Evolutionary conservation across 2,113 vertebrate genomes (phyloP).

Genomic region (Tonatia bakeri): DNA sequence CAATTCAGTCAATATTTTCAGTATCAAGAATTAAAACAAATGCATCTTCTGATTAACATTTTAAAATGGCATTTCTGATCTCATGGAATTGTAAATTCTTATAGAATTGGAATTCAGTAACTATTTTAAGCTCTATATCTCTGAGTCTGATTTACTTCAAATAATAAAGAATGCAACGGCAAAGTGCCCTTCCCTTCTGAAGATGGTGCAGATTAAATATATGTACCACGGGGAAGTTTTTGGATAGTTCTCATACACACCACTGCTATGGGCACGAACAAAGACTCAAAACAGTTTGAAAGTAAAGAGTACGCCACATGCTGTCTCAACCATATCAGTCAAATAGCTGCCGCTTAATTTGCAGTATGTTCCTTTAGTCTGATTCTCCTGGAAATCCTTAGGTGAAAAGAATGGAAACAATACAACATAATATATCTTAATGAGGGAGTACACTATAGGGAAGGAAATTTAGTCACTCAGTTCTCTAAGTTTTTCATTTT

Average conservation of each 20-base stretch:
- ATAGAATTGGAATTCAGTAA: slow-evolving; percentile 65
- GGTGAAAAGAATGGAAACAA: slow-evolving; percentile 53
- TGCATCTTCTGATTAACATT: slow-evolving; percentile 80
- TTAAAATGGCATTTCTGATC: slow-evolving; percentile 73
- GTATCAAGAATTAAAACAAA: slow-evolving; percentile 82
- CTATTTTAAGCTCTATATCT: slow-evolving; percentile 65
- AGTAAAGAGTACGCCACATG: slow-evolving; percentile 22
- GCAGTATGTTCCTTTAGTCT: slow-evolving; percentile 32
- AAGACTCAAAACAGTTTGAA: slow-evolving; percentile 41
- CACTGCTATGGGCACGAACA: slow-evolving; percentile 51
- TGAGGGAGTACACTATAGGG: slow-evolving; percentile 25
- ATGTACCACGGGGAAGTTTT: slow-evolving; percentile 70
- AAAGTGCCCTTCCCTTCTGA: slow-evolving; percentile 48
- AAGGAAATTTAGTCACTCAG: slow-evolving; percentile 51
- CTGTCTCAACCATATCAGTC: not conserved
- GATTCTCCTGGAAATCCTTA: slow-evolving; percentile 57
- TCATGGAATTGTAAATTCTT: slow-evolving; percentile 63
- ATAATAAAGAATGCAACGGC: slow-evolving; percentile 75
- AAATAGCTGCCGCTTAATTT: slow-evolving; percentile 65
- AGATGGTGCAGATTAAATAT: slow-evolving; percentile 70
- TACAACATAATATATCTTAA: slow-evolving; percentile 46
- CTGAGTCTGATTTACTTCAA: slow-evolving; percentile 74
- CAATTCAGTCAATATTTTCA: slow-evolving; percentile 86
- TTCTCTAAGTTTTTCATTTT: slow-evolving; percentile 56
- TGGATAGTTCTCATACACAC: slow-evolving; percentile 57